Conservation (phyloP, 2,113 vertebrate species). For the Heterocephalus glaber region DNA sequence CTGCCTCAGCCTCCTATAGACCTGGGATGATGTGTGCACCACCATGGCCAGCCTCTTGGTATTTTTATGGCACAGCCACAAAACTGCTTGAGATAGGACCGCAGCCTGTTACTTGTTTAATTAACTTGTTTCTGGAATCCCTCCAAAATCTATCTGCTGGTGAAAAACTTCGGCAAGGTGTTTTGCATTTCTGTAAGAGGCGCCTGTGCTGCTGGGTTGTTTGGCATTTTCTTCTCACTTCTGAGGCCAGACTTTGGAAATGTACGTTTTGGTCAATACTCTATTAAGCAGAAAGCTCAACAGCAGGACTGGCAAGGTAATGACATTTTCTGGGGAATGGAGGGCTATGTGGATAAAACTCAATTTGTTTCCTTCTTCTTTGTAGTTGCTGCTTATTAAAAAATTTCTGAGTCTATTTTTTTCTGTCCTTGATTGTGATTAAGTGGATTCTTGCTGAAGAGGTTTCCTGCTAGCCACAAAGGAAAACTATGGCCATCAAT, state of each 20-base stretch:
- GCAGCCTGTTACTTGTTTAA: neutral
- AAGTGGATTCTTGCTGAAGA: neutral
- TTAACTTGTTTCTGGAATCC: neutral
- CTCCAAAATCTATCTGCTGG: neutral
- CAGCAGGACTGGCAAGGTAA: neutral
- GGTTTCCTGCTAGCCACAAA: neutral
- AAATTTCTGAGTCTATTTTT: neutral
- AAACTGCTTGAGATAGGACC: conserved; percentile 48
- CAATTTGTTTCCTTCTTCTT: conserved; percentile 51
- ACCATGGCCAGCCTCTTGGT: neutral
- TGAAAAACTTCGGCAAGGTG: neutral
- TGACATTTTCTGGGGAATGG: neutral
- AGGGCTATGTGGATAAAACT: conserved; percentile 43
- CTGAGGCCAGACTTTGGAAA: conserved; percentile 25
- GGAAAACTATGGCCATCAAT: neutral
- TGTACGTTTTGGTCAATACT: neutral
- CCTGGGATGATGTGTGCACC: neutral
- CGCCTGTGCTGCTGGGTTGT: neutral
- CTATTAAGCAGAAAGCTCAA: conserved; percentile 17
- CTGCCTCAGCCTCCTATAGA: neutral
- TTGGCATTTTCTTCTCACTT: neutral
- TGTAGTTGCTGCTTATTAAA: conserved; percentile 34
- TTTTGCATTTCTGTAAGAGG: neutral
- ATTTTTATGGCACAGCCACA: conserved; percentile 30
- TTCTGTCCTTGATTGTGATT: conserved; percentile 41